Conservation (phyloP, 2,113 vertebrate genomes). For the Kryptolebias marmoratus region DNA sequence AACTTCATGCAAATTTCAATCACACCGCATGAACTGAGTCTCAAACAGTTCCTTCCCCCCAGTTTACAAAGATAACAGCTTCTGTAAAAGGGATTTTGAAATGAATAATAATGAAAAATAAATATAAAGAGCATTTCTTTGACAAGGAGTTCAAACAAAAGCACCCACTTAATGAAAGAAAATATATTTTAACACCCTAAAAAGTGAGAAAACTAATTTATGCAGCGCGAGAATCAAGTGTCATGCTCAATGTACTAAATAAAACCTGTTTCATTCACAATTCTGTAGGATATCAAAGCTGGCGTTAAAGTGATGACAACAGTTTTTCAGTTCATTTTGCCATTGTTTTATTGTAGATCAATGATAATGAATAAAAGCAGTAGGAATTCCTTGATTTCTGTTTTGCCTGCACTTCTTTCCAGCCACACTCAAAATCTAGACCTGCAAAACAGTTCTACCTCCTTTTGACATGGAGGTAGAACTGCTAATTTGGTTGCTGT, state of each 20-base stretch:
- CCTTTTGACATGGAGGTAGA: constrained; percentile 68
- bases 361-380: neutral
- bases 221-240: constrained; percentile 6
- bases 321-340: constrained; percentile 5
- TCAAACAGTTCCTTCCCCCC: neutral
- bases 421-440: constrained; percentile 16
- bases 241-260: constrained; percentile 11
- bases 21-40: too few species aligned
- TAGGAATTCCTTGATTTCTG: too few species aligned
- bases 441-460: neutral
- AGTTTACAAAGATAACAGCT: too few species aligned
- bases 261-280: constrained; percentile 43
- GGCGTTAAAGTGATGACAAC: constrained; percentile 14
- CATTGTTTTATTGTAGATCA: constrained; percentile 18
- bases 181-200: neutral
- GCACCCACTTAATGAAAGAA: neutral
- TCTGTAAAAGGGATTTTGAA: too few species aligned
- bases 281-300: constrained; percentile 35
- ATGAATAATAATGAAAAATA: too few species aligned
- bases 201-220: neutral
- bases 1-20: too few species aligned
- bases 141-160: neutral
- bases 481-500: constrained; percentile 56
- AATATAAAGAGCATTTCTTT: neutral
- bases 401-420: neutral